Evolutionary conservation across 2,113 vertebrate genomes (phyloP), one percentile per base, ranked within the genome.

Genomic region (Empidonax alnorum): DNA sequence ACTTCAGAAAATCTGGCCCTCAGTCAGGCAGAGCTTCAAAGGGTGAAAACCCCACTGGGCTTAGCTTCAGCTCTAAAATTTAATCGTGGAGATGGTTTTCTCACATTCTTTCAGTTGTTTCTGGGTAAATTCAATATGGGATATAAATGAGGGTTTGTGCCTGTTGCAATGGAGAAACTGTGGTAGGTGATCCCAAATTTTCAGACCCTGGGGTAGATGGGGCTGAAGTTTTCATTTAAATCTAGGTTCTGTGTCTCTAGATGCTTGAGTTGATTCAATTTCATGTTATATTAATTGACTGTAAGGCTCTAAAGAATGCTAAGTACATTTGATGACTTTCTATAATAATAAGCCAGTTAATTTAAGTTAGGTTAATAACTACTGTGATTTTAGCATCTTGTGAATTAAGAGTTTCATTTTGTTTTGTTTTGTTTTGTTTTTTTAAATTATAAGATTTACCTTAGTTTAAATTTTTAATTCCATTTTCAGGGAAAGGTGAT

Each of bases 231-330:
- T 90, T 93, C 73, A 92, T 95, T 96, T 95, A 90, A 95, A 96
- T 95, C 86, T 93, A 71, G 79, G 85, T 96, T 97, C 76, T 3
- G 3, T 4, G 88, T 96, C 88, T 96, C 96, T 73, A 78, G 96
- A 72, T 96, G 94, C 88, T 91, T 25, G 31, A 92, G 90, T 93
- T 87, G 94, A 84, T 94, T 96, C 94, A 93, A 89, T 97, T 97
- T 95, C 92, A 66, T 94, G 83, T 95, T 96, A 46, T 89, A 95
- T 96, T 96, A 96, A 96, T 96, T 95, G 93, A 84, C 83, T 90
- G 21, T 65, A 72, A 78, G 83, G 79, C 94, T 96, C 90, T 89
- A 37, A 93, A 96, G 96, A 93, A 68, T 56, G 66, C 92, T 94
- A 94, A 96, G 85, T 90, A 93, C 92, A 81, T 92, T 94, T 94